Evolutionary conservation across 35 echinoderm and acorn worm species (phyloP), one percentile per base, ranked within the genome.

Genomic region (Heliocidaris erythrogramma): DNA sequence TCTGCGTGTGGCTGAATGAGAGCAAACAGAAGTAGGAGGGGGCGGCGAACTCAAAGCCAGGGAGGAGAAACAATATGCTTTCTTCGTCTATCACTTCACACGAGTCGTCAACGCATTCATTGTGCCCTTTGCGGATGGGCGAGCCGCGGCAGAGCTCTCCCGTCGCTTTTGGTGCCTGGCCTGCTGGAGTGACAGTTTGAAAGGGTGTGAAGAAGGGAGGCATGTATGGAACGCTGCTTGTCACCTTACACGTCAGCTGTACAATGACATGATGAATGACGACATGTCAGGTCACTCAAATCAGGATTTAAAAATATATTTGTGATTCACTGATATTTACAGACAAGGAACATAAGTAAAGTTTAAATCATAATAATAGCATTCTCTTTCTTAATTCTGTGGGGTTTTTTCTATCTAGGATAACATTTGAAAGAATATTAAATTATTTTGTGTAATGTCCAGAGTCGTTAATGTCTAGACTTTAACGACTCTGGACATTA

Each of bases 81-180:
- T 89, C 87, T 89, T 32, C 87, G 87, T 89, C 87, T 89, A 89
- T 89, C 87, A 89, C 87, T 89, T 89, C 87, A 89, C 87, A 89
- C 87, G 24, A 89, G 31, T 89, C 87, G 47, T 89, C 87, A 42
- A 47, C 31, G 87, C 87, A 48, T 89, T 89, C 87, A 89, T 89
- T 89, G 87, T 89, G 29, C 87, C 47, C 87, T 89, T 89, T 89
- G 87, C 87, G 87, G 87, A 42, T 8, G 87, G 87, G 87, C 31
- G 87, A 42, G 87, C 87, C 87, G 87, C 87, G 31, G 47, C 87
- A 21, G 31, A 48, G 87, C 87, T 89, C 47, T 89, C 87, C 87
- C 31, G 31, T 89, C 65, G 65, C 87, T 89, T 89, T 89, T 18
- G 18, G 30, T 48, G 87, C 30, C 31, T 48, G 87, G 24, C 31